Evolutionary conservation across 2,888 invertebrate species (phyloP).

Genomic region (Cotesia congregata): DNA sequence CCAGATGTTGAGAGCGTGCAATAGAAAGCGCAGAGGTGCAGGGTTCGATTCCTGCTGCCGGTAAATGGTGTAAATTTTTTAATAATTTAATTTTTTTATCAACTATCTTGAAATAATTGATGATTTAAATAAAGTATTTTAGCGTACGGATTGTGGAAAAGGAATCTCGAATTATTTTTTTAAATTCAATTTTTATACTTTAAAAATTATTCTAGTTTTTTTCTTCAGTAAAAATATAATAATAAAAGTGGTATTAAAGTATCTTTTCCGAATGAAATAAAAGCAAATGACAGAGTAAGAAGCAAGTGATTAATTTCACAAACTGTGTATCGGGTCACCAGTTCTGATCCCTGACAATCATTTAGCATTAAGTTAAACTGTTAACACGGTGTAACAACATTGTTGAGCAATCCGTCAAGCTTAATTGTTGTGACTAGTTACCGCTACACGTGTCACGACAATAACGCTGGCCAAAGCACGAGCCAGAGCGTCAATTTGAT

Average conservation of each 20-base stretch:
- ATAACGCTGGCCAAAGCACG: constrained; percentile 16
- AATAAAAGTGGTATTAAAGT: no score
- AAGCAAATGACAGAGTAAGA: constrained; percentile 17
- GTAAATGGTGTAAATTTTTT: no score
- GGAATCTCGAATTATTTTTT: not conserved
- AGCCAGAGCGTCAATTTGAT: constrained; percentile 10
- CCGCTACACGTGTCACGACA: constrained; percentile 13
- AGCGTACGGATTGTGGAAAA: not conserved
- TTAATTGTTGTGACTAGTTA: constrained; percentile 38
- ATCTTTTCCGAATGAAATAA: not conserved
- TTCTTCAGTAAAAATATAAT: no score
- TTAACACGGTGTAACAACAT: constrained; percentile 48
- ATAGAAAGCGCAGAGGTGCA: no score
- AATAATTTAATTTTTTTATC: not conserved
- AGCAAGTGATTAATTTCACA: not conserved
- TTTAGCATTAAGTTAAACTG: constrained; percentile 42
- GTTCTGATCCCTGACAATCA: constrained; percentile 33
- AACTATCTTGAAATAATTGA: not conserved
- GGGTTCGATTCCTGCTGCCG: no score
- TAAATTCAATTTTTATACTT: not conserved
- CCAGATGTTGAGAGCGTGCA: no score
- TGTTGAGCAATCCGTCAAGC: constrained; percentile 44
- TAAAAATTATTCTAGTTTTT: no score
- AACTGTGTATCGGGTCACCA: constrained; percentile 19
- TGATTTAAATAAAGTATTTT: not conserved